Evolutionary conservation across 2,888 invertebrate genomes (phyloP).

Genomic region (Dinocampus coccinellae): DNA sequence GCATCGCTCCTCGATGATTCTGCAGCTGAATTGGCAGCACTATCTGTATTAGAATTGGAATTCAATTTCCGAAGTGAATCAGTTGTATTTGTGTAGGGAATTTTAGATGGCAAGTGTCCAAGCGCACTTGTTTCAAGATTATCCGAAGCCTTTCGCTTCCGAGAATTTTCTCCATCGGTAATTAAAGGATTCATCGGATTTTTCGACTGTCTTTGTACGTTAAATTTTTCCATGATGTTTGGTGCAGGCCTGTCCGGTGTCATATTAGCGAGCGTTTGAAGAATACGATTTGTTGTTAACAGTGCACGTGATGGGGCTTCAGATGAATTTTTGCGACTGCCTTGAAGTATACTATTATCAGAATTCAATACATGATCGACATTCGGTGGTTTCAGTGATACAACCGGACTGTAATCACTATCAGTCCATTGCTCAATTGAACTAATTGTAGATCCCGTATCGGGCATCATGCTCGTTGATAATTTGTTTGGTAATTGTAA

Average conservation of each 20-base stretch:
- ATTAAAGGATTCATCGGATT: constrained; percentile 26
- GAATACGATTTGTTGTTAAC: constrained; percentile 62
- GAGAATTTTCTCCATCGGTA: constrained; percentile 16
- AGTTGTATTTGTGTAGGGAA: constrained; percentile 49
- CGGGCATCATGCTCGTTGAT: constrained; percentile 42
- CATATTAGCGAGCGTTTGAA: constrained; percentile 63
- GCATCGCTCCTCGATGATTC: background rate
- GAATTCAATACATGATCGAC: constrained; percentile 53
- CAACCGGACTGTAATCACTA: constrained; percentile 52
- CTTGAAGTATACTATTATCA: constrained; percentile 53
- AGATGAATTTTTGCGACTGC: constrained; percentile 35
- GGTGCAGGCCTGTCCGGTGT: constrained; percentile 55
- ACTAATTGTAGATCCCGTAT: constrained; percentile 53
- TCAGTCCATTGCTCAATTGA: constrained; percentile 63
- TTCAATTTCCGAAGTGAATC: constrained; percentile 43
- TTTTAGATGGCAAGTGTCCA: constrained; percentile 56
- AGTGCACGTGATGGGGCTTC: constrained; percentile 58
- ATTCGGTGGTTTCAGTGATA: constrained; percentile 59
- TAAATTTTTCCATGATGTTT: background rate
- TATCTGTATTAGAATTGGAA: constrained; percentile 47
- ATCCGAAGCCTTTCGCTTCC: constrained; percentile 60
- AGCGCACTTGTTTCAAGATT: constrained; percentile 45
- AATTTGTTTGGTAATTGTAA: constrained; percentile 42
- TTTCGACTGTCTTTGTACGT: constrained; percentile 43
- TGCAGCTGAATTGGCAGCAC: constrained; percentile 23